These are phyloP conservation scores for Cephus nigrinus DNA, from an alignment of 2,888 invertebrate species.

Conservation along the genomic window DNA sequence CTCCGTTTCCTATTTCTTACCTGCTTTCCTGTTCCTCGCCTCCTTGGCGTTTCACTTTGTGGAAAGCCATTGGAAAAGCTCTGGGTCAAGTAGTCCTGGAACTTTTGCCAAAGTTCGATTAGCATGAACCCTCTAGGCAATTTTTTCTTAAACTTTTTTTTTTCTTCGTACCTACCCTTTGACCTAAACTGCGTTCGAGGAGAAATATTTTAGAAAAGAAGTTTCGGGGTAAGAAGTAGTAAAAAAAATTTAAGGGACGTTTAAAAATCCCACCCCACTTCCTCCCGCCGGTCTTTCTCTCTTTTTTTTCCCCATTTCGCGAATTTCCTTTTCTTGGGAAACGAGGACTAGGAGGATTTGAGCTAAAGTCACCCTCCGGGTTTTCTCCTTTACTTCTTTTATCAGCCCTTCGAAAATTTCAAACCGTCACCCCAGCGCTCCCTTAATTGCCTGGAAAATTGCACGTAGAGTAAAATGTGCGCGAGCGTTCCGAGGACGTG, in stretches of 20 bases:
- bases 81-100: slow-evolving; percentile 29
- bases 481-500: too few relatives aligned
- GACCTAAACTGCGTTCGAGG: too few relatives aligned
- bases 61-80: slow-evolving; percentile 37
- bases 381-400: too few relatives aligned
- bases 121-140: not conserved
- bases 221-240: too few relatives aligned
- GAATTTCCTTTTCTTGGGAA: not conserved
- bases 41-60: slow-evolving; percentile 36
- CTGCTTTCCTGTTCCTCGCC: too few relatives aligned
- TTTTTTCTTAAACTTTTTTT: not conserved
- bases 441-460: too few relatives aligned
- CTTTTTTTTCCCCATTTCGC: slow-evolving; percentile 2
- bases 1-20: too few relatives aligned
- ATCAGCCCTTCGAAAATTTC: too few relatives aligned
- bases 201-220: too few relatives aligned
- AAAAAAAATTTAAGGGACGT: too few relatives aligned
- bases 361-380: not conserved
- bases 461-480: too few relatives aligned
- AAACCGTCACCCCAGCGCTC: too few relatives aligned
- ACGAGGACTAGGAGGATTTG: not conserved
- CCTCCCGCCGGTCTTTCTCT: not conserved
- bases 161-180: not conserved
- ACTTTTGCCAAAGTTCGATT: slow-evolving; percentile 34
- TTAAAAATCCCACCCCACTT: not conserved